Conservation (phyloP, 35 echinoderm and acorn worm species). For the Apostichopus parvimensis region DNA sequence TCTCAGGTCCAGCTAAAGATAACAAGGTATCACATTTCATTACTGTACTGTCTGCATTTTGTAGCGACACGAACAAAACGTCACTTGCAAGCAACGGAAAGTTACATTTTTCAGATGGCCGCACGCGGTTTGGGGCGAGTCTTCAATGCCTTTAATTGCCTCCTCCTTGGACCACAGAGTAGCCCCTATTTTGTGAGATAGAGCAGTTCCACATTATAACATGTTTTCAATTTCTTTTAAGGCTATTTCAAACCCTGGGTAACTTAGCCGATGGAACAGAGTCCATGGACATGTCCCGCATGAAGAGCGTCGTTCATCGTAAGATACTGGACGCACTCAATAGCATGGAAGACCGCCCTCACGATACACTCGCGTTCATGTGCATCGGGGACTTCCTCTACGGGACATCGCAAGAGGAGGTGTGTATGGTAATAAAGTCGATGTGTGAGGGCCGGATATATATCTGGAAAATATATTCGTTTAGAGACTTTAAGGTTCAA, state of each 20-base stretch:
- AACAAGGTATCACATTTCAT: too few species aligned
- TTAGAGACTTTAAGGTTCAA: too few species aligned
- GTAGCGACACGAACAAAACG: too few species aligned
- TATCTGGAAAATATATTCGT: too few species aligned
- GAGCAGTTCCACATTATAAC: neutral
- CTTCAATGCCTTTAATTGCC: too few species aligned
- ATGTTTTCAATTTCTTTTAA: neutral
- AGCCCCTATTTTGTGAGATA: neutral
- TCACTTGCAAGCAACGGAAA: too few species aligned
- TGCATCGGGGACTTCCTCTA: constrained; percentile 95
- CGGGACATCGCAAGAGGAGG: constrained; percentile 13
- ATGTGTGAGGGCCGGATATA: too few species aligned
- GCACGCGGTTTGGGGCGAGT: too few species aligned
- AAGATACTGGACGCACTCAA: constrained; percentile 83
- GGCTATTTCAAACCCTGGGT: constrained; percentile 56
- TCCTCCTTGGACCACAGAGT: too few species aligned
- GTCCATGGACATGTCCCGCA: constrained; percentile 77
- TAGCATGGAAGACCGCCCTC: constrained; percentile 87
- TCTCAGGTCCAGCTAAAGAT: too few species aligned
- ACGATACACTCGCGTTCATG: constrained; percentile 95
- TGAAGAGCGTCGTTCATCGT: constrained; percentile 82
- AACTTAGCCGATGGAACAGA: constrained; percentile 73
- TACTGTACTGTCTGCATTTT: too few species aligned
- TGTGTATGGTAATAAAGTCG: neutral
- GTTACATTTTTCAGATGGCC: too few species aligned